A percentile compares a stretch with the other conserved stretches of the same genome.
phyloP scores from a whole-genome alignment of 2,797 vertebrate species.

The Gorsachius magnificus region DNA sequence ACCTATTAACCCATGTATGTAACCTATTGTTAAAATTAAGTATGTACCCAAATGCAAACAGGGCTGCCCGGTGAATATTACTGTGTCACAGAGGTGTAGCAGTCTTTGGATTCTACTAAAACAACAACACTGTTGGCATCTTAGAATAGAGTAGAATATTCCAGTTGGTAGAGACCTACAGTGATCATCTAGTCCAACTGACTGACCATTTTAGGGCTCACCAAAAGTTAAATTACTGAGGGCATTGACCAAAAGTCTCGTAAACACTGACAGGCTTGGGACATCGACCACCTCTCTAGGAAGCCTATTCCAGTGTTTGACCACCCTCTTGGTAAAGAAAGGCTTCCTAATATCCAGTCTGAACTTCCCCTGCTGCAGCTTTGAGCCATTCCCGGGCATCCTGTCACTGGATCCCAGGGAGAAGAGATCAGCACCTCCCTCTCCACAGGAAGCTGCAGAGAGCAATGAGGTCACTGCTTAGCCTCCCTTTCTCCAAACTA shows the following conservation, averaged over 20 bases:
- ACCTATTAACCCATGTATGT: not conserved
- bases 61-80: not conserved
- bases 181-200: too few species aligned
- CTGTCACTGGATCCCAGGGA: not conserved
- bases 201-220: too few species aligned
- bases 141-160: not conserved
- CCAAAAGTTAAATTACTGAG: too few species aligned
- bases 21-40: not conserved
- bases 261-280: too few species aligned
- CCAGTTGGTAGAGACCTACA: too few species aligned
- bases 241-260: too few species aligned
- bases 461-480: not conserved
- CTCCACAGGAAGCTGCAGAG: not conserved
- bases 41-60: not conserved
- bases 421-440: not conserved
- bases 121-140: not conserved
- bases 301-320: not conserved
- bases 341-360: not conserved
- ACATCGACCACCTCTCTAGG: not conserved
- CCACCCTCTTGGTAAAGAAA: not conserved
- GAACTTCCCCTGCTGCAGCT: not conserved
- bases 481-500: not conserved
- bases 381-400: fast-evolving
- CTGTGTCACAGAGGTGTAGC: too few species aligned
- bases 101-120: not conserved